These are phyloP conservation scores for Sibirionetta formosa DNA, from an alignment of 2,797 vertebrate species.

Conservation along the genomic window DNA sequence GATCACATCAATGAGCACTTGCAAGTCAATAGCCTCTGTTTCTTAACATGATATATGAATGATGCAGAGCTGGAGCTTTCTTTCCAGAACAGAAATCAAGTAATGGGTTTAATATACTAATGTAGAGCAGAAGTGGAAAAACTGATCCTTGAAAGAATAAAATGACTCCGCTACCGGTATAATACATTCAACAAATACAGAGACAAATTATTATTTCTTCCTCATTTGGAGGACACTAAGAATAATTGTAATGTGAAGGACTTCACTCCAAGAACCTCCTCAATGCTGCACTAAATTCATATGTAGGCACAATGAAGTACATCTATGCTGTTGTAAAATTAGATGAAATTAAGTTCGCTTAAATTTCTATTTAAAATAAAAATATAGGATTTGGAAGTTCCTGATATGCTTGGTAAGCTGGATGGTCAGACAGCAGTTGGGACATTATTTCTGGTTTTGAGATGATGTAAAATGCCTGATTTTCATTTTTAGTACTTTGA, in stretches of 20 bases:
- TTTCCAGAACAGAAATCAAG: neutral
- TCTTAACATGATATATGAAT: neutral
- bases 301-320: neutral
- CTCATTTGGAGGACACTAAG: neutral
- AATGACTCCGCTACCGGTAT: neutral
- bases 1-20: neutral
- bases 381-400: neutral
- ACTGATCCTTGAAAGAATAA: neutral
- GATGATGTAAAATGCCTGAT: neutral
- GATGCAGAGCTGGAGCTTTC: neutral
- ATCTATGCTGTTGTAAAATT: neutral
- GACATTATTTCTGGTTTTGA: neutral
- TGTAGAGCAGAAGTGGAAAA: neutral
- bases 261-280: neutral
- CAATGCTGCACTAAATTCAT: neutral
- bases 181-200: neutral
- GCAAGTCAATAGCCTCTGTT: neutral
- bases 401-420: neutral
- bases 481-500: neutral
- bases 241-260: neutral
- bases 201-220: neutral
- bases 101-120: neutral
- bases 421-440: neutral
- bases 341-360: neutral
- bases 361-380: neutral